A percentile compares a stretch with the other conserved stretches of the same genome.
Conservation (phyloP, 1,140 invertebrate genomes). For the Hylaeus anthracinus region DNA sequence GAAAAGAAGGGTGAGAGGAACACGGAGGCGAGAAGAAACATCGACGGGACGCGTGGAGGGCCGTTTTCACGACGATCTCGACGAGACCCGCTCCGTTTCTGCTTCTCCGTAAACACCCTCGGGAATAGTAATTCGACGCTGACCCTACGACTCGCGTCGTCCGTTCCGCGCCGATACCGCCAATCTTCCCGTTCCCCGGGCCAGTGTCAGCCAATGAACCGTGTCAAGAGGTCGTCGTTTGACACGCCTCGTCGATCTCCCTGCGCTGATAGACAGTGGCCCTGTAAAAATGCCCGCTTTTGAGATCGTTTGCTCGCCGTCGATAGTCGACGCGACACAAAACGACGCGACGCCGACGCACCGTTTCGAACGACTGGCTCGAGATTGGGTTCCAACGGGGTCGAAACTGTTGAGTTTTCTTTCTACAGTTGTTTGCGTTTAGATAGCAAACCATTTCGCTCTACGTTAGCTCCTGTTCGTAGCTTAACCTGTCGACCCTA, state of each 20-base stretch:
- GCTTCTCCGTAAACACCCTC: slow-evolving; percentile 56
- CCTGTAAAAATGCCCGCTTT: background rate
- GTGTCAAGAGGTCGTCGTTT: background rate
- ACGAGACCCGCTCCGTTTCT: slow-evolving; percentile 51
- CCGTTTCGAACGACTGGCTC: too few species aligned
- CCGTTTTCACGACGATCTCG: slow-evolving; percentile 40
- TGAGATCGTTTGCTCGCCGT: background rate
- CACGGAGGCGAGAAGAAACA: slow-evolving; percentile 3
- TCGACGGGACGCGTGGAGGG: slow-evolving; percentile 19
- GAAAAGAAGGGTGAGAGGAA: background rate
- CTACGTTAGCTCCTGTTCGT: too few species aligned
- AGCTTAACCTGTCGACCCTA: too few species aligned
- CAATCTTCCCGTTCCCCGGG: too few species aligned
- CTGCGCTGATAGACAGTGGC: background rate
- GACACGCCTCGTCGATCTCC: slow-evolving; percentile 5
- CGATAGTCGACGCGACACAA: too few species aligned
- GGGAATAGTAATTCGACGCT: slow-evolving; percentile 63
- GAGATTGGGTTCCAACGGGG: too few species aligned
- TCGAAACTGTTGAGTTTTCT: too few species aligned
- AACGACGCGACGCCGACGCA: too few species aligned
- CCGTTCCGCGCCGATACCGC: too few species aligned
- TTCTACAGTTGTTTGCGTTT: too few species aligned
- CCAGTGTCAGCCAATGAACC: slow-evolving; percentile 14
- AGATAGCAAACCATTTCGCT: too few species aligned
- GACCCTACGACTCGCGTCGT: slow-evolving; percentile 29